phyloP scores from a whole-genome alignment of 2,113 vertebrate genomes.

The Hyperopisus bebe region DNA sequence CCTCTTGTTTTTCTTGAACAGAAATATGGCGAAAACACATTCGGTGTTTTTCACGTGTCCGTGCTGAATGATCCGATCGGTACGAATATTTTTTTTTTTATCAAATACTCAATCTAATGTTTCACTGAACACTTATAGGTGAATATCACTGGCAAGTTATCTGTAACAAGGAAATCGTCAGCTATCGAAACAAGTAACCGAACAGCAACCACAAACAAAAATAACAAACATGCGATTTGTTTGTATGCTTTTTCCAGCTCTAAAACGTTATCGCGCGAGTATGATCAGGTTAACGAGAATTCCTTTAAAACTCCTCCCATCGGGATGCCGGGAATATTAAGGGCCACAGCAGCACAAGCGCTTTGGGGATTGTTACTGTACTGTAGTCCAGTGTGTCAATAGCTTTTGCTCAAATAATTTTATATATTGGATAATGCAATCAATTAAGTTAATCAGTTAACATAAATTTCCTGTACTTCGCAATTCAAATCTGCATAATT shows the following conservation, averaged over 20 bases:
- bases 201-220: slow-evolving; percentile 9
- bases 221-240: background rate
- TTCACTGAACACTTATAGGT: background rate
- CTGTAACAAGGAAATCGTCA: background rate
- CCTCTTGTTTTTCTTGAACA: slow-evolving; percentile 13
- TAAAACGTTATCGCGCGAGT: slow-evolving; percentile 24
- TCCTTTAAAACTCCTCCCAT: background rate
- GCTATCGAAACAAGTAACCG: background rate
- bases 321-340: background rate
- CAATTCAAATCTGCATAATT: background rate
- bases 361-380: background rate
- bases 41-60: background rate
- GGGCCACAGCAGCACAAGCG: background rate
- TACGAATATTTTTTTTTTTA: background rate
- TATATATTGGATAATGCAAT: background rate
- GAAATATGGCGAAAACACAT: background rate
- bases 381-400: background rate
- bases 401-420: background rate
- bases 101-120: background rate
- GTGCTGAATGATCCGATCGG: background rate
- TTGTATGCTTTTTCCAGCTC: slow-evolving; percentile 11
- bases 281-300: slow-evolving; percentile 22
- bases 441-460: background rate
- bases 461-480: background rate
- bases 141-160: background rate